Conservation (phyloP, 2,888 invertebrate species). For the Thumatha senex region DNA sequence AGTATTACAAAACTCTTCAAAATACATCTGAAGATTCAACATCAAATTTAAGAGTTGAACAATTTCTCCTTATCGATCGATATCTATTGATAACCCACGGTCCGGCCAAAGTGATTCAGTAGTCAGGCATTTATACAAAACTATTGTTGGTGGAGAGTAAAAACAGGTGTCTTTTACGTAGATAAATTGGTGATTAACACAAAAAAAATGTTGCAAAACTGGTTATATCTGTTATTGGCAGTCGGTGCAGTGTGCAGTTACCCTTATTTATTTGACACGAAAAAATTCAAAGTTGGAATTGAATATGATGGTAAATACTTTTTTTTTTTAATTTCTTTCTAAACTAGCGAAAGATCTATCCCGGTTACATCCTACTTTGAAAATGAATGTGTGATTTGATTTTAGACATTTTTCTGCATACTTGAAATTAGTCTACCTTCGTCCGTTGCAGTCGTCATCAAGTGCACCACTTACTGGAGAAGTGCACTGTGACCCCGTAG, state of each 20-base stretch:
- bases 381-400: no score
- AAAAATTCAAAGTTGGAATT: constrained; percentile 66
- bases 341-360: no score
- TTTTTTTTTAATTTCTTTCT: neutral
- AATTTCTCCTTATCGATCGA: constrained; percentile 26
- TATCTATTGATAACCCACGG: constrained; percentile 22
- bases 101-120: constrained; percentile 27
- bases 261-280: constrained; percentile 51
- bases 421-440: no score
- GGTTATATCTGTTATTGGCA: constrained; percentile 34
- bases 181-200: neutral
- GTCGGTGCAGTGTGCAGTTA: constrained; percentile 35
- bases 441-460: no score
- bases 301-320: constrained; percentile 70
- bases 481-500: no score
- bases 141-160: neutral
- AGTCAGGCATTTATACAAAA: constrained; percentile 17
- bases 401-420: no score
- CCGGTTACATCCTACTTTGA: no score
- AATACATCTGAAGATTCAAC: constrained; percentile 8
- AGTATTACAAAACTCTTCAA: neutral
- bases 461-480: no score
- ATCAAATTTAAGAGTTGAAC: constrained; percentile 23
- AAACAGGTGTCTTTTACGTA: neutral
- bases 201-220: constrained; percentile 29